Conservation (phyloP, 1,140 invertebrate genomes). For the Amphibalanus amphitrite region DNA sequence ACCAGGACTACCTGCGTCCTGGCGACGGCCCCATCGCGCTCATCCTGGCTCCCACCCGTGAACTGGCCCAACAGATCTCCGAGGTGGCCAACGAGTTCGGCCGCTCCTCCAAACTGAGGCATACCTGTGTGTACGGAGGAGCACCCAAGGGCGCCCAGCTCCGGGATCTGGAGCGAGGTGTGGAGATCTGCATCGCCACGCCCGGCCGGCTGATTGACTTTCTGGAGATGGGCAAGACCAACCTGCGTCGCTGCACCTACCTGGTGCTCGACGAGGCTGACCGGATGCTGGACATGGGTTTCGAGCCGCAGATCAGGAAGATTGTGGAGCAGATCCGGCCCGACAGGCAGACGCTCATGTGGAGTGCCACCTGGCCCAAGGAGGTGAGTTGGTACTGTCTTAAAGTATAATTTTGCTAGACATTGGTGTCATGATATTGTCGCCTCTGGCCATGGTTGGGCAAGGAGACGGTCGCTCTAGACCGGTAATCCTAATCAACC, state of each 20-base stretch:
- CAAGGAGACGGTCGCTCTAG: too few relatives aligned
- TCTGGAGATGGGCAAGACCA: conserved; percentile 72
- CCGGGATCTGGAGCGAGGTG: conserved; percentile 69
- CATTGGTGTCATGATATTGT: too few relatives aligned
- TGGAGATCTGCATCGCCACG: conserved; percentile 82
- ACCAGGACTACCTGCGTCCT: conserved; percentile 52
- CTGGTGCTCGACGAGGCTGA: conserved; percentile 96
- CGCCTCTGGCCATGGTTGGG: too few relatives aligned
- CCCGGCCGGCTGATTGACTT: conserved; percentile 94
- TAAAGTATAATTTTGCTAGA: too few relatives aligned
- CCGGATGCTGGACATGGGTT: conserved; percentile 98
- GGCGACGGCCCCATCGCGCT: conserved; percentile 82
- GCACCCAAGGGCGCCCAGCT: conserved; percentile 65
- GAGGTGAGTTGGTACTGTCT: conserved; percentile 46
- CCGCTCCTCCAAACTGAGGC: conserved; percentile 57
- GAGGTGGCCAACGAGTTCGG: conserved; percentile 83
- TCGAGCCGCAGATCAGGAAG: conserved; percentile 97
- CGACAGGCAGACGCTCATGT: conserved; percentile 62
- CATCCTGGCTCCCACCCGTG: too few relatives aligned
- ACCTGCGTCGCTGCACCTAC: conserved; percentile 74
- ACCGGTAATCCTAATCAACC: too few relatives aligned
- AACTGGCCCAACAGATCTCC: conserved; percentile 52
- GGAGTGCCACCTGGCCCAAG: conserved; percentile 96
- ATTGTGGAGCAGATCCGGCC: conserved; percentile 87
- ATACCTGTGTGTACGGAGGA: conserved; percentile 90